Percentiles rank a stretch among this genome's conserved stretches.
These are phyloP conservation scores for Sinocyclocheilus anshuiensis DNA, from an alignment of 2,113 vertebrate genomes.

Conservation along the genomic window DNA sequence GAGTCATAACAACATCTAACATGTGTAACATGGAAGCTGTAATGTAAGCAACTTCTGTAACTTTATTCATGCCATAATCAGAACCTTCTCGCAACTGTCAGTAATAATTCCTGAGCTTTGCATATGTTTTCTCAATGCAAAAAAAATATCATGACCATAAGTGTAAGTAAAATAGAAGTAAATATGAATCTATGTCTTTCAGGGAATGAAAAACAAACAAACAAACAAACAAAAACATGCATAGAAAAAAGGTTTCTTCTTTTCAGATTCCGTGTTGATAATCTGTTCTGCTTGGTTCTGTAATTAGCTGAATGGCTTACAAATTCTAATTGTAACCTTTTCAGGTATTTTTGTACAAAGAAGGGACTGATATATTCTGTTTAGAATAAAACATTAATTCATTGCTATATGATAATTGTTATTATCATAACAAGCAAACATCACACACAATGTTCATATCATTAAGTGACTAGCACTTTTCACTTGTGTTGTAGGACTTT, in stretches of 20 bases:
- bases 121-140: constrained; percentile 77
- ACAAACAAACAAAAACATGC: constrained; percentile 56
- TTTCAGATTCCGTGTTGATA: constrained; percentile 82
- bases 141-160: constrained; percentile 62
- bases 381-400: constrained; percentile 98
- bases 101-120: constrained; percentile 70
- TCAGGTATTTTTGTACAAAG: constrained; percentile 99
- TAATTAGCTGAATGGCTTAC: constrained; percentile 91
- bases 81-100: not conserved
- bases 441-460: not conserved
- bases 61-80: not conserved
- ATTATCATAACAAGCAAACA: constrained; percentile 49
- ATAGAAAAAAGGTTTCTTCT: constrained; percentile 70
- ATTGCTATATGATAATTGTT: constrained; percentile 83
- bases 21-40: not conserved
- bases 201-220: constrained; percentile 82
- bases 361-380: constrained; percentile 96
- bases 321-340: constrained; percentile 93
- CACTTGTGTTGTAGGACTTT: not conserved
- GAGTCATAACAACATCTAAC: not conserved
- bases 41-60: not conserved
- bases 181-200: constrained; percentile 72
- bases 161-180: constrained; percentile 56
- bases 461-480: not conserved
- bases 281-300: constrained; percentile 90